Base-by-base conservation (phyloP, 92 coral and sea anemone genomes). In the Galaxea fascicularis region DNA sequence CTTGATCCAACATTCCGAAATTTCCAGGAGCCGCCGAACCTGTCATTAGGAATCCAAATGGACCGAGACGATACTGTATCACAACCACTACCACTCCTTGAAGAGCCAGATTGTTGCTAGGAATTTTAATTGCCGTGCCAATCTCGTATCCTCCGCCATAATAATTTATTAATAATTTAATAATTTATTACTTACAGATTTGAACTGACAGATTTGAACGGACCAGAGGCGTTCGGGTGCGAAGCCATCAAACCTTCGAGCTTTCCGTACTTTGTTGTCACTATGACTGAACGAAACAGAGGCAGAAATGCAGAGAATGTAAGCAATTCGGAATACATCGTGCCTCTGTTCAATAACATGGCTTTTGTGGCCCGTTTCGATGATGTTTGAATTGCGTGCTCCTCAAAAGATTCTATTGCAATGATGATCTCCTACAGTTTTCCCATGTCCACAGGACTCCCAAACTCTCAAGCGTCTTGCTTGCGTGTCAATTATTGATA, bases 1-100 rank as follows among this genome's bases (percentile, higher is more conserved):
- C 88, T 71, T 94, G 98, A 82, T 94, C 95, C 73, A 94, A 79
- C 98, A 94, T 94, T 49, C 98, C 98, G 62, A 82, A 85, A 63
- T 85, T 89, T 11, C 93, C 93, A 26, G 87, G 82, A 11, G 93
- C 83, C 20, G 84, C 84, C 1, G 87, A 79, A 70, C 79, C 86
- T n/a, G 90, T 89, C 11, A 90, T 85, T 12, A 85, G 46, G 52
- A 89, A 89, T 3, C 93, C 93, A 45, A 89, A 89, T 0, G 90
- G 82, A 39, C 86, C 88, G 47, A 89, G 79, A 57, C 93, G 93
- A 76, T 89, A 89, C 60, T 89, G 93, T 8, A 89, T 69, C 8
- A 78, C 64, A 12, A 89, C 93, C 13, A 89, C 90, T 17, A 66
- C 87, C 67, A 89, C 90, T 4, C 93, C 93, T 11, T 83, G 79